These are phyloP conservation scores for Caenorhabditis sinica DNA, from an alignment of 2,888 invertebrate species.

Conservation along the genomic window DNA sequence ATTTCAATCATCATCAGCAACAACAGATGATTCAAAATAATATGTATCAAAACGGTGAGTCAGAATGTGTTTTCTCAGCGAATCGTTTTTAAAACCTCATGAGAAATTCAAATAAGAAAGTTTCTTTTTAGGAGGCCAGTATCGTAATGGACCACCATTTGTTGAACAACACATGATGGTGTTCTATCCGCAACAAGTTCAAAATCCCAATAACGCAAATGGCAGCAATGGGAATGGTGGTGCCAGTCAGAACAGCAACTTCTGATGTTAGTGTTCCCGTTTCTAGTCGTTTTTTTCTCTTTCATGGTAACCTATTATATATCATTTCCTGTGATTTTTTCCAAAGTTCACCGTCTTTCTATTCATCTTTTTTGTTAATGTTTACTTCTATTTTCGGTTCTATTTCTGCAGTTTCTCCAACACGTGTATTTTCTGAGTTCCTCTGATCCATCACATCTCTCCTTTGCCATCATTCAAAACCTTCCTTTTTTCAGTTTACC, in stretches of 20 bases:
- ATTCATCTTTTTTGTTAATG: constrained; percentile 23
- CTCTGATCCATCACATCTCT: constrained; percentile 44
- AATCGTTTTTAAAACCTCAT: background rate
- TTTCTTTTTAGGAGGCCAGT: constrained; percentile 13
- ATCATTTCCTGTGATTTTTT: constrained; percentile 28
- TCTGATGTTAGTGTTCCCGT: background rate
- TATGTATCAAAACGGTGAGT: constrained; percentile 18
- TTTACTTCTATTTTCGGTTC: constrained; percentile 9
- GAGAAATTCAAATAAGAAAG: background rate
- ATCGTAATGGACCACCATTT: constrained; percentile 2
- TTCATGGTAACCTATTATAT: background rate
- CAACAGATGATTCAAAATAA: constrained; percentile 34
- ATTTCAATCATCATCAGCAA: constrained; percentile 40
- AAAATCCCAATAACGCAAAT: background rate
- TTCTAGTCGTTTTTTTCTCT: background rate
- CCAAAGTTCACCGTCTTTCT: background rate
- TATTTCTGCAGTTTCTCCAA: constrained; percentile 29
- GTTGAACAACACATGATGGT: background rate
- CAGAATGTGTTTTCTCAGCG: too few relatives aligned
- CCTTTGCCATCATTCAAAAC: constrained; percentile 18
- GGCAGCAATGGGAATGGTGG: constrained; percentile 14
- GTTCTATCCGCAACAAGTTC: background rate
- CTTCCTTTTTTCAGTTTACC: background rate
- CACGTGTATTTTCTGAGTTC: constrained; percentile 43
- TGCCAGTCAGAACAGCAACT: constrained; percentile 14